Conservation (phyloP, 2,888 invertebrate species). For the Eupithecia exiguata region DNA sequence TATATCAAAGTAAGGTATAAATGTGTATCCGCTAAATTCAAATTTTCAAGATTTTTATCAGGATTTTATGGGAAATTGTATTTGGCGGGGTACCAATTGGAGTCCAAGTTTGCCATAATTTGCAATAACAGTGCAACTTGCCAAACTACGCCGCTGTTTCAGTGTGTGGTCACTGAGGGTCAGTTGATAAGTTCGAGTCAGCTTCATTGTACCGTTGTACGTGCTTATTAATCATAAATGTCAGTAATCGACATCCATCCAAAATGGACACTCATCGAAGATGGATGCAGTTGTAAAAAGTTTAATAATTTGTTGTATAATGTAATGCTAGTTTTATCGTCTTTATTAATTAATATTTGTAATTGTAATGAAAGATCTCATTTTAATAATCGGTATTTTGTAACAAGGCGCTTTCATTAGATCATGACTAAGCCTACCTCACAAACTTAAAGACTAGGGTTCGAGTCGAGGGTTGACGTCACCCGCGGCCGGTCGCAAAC, state of each 20-base stretch:
- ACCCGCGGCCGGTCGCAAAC: conserved; percentile 68
- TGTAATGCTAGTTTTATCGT: conserved; percentile 82
- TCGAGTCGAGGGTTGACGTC: conserved; percentile 49
- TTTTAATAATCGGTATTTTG: conserved; percentile 85
- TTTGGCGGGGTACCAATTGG: neutral
- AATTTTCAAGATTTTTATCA: neutral
- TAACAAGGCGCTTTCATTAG: conserved; percentile 84
- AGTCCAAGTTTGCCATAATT: conserved; percentile 43
- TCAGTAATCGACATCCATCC: conserved; percentile 61
- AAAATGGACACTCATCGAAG: conserved; percentile 62
- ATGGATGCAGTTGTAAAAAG: conserved; percentile 73
- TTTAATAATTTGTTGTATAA: conserved; percentile 82
- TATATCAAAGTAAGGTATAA: neutral
- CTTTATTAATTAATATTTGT: conserved; percentile 81
- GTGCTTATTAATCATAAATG: conserved; percentile 62
- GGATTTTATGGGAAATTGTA: neutral
- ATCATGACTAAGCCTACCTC: conserved; percentile 85
- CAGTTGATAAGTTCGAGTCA: conserved; percentile 44
- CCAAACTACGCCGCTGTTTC: conserved; percentile 34
- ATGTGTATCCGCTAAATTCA: neutral
- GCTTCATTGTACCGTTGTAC: conserved; percentile 78
- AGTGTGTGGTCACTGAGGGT: conserved; percentile 24
- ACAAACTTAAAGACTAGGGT: conserved; percentile 77
- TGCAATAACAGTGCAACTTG: conserved; percentile 37
- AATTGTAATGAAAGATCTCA: conserved; percentile 85